Conservation (phyloP, 2,888 invertebrate species). For the Dryobota labecula region DNA sequence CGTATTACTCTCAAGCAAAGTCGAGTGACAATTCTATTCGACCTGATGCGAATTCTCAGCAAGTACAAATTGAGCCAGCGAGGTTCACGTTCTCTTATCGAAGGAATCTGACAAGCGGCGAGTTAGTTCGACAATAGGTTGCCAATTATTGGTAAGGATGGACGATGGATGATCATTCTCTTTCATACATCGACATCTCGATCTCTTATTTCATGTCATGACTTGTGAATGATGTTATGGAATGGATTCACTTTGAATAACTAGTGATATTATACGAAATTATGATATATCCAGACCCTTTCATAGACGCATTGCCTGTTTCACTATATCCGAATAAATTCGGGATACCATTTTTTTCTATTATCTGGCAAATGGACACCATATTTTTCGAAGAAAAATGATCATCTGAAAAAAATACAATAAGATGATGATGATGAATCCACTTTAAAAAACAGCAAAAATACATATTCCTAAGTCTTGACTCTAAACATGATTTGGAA, state of each 20-base stretch:
- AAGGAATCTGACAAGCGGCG: slow-evolving; percentile 84
- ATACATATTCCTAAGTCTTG: slow-evolving; percentile 36
- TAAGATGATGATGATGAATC: slow-evolving; percentile 3
- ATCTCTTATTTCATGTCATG: slow-evolving; percentile 64
- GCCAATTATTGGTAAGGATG: slow-evolving; percentile 86
- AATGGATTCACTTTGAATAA: slow-evolving; percentile 16
- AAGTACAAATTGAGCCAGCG: slow-evolving; percentile 88
- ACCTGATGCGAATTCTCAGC: slow-evolving; percentile 87
- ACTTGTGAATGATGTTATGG: slow-evolving; percentile 42
- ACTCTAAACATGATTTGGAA: slow-evolving; percentile 56
- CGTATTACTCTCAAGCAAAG: slow-evolving; percentile 86
- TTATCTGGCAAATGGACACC: not conserved
- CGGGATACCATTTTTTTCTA: not conserved
- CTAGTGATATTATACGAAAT: not conserved
- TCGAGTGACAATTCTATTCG: slow-evolving; percentile 87
- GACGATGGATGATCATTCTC: slow-evolving; percentile 60
- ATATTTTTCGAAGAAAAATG: not conserved
- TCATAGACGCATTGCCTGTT: not conserved
- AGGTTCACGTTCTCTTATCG: slow-evolving; percentile 82
- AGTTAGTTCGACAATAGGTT: slow-evolving; percentile 79
- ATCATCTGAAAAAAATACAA: too few relatives aligned
- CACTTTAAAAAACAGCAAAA: slow-evolving; percentile 1
- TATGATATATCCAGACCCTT: slow-evolving; percentile 5
- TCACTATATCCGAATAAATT: not conserved
- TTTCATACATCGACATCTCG: slow-evolving; percentile 72